phyloP scores from a whole-genome alignment of 2,113 vertebrate genomes.

The Uropsilus gracilis region DNA sequence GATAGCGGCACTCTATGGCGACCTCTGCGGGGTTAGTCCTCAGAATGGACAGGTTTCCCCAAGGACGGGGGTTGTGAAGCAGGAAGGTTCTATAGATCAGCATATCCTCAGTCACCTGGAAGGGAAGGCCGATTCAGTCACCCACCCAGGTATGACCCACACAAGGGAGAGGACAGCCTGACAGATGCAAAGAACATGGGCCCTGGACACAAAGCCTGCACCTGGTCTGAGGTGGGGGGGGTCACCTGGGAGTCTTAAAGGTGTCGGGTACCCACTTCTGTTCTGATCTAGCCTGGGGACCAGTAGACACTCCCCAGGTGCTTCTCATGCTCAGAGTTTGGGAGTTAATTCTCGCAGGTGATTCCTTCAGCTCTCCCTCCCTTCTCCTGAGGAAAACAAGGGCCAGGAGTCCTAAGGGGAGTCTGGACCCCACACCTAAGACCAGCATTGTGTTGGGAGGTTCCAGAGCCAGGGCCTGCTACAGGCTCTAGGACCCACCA shows the following conservation, averaged over 20 bases:
- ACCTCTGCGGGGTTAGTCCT: conserved; percentile 76
- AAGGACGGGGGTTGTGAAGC: conserved; percentile 77
- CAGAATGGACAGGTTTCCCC: conserved; percentile 78
- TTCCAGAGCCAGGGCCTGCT: not conserved
- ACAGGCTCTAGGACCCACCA: not conserved
- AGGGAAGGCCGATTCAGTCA: not conserved
- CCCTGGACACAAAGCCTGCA: not conserved
- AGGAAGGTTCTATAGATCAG: conserved; percentile 85
- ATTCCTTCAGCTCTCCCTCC: not conserved
- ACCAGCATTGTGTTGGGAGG: not conserved
- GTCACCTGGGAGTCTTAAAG: not conserved
- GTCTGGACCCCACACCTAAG: not conserved
- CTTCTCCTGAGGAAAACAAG: not conserved
- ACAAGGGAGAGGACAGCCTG: too few species aligned
- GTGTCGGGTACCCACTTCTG: not conserved
- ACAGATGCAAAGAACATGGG: too few species aligned
- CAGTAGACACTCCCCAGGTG: not conserved
- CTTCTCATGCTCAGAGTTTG: not conserved
- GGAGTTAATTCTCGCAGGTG: not conserved
- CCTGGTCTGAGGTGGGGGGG: not conserved
- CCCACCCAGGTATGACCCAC: not conserved
- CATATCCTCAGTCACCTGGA: conserved; percentile 77
- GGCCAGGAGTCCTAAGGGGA: not conserved
- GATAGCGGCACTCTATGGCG: conserved; percentile 83
- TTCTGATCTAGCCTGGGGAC: not conserved